Conservation (phyloP, 2,888 invertebrate species). For the Sesia apiformis region DNA sequence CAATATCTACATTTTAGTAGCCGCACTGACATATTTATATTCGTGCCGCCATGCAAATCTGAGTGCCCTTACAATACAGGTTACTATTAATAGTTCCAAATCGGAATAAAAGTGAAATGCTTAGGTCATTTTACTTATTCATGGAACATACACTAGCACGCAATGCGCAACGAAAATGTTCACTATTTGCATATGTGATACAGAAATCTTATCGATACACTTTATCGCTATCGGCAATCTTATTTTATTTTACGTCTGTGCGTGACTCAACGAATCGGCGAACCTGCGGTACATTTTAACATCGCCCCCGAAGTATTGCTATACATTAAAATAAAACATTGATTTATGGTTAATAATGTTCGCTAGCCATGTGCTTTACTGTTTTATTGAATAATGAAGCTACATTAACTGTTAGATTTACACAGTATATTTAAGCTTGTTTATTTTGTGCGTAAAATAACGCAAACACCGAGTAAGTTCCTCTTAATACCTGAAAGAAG, state of each 20-base stretch:
- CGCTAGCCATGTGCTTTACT: neutral
- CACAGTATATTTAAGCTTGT: constrained; percentile 8
- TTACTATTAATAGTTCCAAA: too few relatives aligned
- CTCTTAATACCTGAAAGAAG: constrained; percentile 46
- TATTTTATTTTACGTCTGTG: constrained; percentile 24
- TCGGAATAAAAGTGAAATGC: neutral
- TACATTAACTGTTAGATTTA: neutral
- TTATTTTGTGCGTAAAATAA: constrained; percentile 47
- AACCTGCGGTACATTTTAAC: too few relatives aligned
- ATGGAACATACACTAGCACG: constrained; percentile 20
- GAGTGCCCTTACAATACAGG: neutral
- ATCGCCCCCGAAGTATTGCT: too few relatives aligned
- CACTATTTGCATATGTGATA: constrained; percentile 33
- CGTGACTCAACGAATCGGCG: constrained; percentile 17
- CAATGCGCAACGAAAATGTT: constrained; percentile 27
- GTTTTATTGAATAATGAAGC: neutral
- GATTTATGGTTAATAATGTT: neutral
- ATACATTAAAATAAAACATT: too few relatives aligned
- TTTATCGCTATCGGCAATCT: constrained; percentile 37
- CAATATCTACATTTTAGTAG: too few relatives aligned
- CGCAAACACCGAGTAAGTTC: constrained; percentile 56
- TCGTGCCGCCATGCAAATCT: neutral
- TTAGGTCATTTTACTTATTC: constrained; percentile 17
- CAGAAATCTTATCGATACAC: constrained; percentile 40
- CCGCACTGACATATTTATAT: too few relatives aligned